phyloP scores from a whole-genome alignment of 2,797 vertebrate genomes.

The Argentina silus region DNA sequence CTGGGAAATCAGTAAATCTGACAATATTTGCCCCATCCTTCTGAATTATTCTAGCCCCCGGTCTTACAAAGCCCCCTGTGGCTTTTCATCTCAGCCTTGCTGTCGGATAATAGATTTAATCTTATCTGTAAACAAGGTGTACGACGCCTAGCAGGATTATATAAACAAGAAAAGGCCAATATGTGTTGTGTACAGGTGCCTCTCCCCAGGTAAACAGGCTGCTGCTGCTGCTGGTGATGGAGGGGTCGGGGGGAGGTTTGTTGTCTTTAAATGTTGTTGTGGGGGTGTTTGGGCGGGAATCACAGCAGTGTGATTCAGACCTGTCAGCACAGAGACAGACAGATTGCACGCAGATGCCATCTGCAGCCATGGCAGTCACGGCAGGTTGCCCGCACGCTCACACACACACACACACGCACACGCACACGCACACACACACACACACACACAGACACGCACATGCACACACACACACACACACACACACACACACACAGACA shows the following conservation, averaged over 20 bases:
- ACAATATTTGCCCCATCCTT: too few relatives aligned
- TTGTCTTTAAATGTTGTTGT: conserved; percentile 23
- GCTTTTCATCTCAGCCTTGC: too few relatives aligned
- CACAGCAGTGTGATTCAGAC: conserved; percentile 48
- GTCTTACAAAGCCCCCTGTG: too few relatives aligned
- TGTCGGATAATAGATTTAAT: too few relatives aligned
- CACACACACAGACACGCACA: conserved; percentile 41
- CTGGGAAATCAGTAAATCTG: too few relatives aligned
- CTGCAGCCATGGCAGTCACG: neutral
- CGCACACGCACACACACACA: neutral
- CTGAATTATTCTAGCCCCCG: too few relatives aligned
- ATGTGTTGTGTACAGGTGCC: neutral
- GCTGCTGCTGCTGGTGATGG: neutral
- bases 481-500: neutral
- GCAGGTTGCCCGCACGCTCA: neutral
- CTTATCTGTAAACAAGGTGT: too few relatives aligned
- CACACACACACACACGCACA: neutral
- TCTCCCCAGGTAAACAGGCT: neutral
- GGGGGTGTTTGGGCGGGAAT: conserved; percentile 36
- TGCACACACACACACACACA: neutral
- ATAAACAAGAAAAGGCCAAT: neutral
- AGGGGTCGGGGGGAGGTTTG: neutral
- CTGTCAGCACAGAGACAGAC: conserved; percentile 54
- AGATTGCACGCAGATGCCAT: neutral
- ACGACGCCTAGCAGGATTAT: too few relatives aligned